These are phyloP conservation scores for Pseudomyrmex flavicornis DNA, from an alignment of 1,140 invertebrate genomes.

Conservation along the genomic window DNA sequence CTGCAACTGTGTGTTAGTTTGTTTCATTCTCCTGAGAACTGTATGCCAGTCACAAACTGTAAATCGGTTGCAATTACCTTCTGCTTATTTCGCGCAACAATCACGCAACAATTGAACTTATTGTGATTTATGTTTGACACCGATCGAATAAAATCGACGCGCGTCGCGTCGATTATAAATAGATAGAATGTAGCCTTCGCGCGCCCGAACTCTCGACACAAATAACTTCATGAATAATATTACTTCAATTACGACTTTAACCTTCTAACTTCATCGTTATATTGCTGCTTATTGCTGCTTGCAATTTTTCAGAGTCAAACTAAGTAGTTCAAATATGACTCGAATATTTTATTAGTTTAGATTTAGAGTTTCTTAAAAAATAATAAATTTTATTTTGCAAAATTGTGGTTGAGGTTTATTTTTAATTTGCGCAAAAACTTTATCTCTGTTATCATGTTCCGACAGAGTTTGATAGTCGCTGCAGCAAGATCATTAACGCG, in stretches of 20 bases:
- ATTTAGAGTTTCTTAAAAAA: background rate
- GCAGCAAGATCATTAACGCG: conserved; percentile 67
- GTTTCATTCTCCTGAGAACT: conserved; percentile 7
- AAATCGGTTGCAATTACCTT: conserved; percentile 13
- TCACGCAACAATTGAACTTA: conserved; percentile 12
- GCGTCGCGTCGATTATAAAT: background rate
- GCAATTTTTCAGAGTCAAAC: background rate
- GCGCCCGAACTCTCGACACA: background rate
- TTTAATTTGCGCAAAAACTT: background rate
- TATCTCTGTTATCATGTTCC: conserved; percentile 4
- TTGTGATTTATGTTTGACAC: conserved; percentile 2
- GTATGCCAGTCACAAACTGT: background rate
- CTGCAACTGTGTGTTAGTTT: conserved; percentile 26
- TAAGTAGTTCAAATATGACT: background rate
- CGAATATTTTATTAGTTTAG: background rate
- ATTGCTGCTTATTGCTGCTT: too few relatives aligned
- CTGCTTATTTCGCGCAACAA: background rate
- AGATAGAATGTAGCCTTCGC: background rate
- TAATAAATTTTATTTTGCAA: background rate
- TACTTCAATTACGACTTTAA: too few relatives aligned
- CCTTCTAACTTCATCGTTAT: background rate
- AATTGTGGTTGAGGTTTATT: background rate
- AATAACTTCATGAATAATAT: background rate
- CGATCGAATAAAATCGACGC: background rate
- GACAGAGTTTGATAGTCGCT: conserved; percentile 57